Conservation (phyloP, 64 coral and sea anemone species). For the Dendrophyllia cribrosa region DNA sequence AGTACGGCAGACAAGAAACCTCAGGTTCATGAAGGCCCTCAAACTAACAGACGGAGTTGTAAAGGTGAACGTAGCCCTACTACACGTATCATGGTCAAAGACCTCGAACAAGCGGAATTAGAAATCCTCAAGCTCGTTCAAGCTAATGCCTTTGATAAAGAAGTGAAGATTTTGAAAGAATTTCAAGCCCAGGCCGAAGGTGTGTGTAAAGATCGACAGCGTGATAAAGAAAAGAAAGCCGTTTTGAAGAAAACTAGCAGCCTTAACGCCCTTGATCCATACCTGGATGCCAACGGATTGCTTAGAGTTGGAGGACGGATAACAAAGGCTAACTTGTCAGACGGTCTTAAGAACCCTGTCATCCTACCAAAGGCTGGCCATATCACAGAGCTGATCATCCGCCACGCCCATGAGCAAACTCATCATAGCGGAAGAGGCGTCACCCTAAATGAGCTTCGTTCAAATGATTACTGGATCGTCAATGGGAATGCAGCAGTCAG, state of each 20-base stretch:
- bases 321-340: constrained; percentile 22
- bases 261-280: constrained; percentile 66
- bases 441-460: constrained; percentile 46
- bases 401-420: constrained; percentile 43
- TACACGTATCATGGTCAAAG: no score
- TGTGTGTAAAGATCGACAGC: constrained; percentile 1
- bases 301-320: constrained; percentile 61
- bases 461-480: constrained; percentile 61
- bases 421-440: constrained; percentile 51
- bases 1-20: not conserved
- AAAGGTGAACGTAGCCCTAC: not conserved
- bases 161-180: constrained; percentile 32
- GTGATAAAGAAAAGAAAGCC: constrained; percentile 28
- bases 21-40: not conserved
- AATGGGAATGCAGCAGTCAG: constrained; percentile 59
- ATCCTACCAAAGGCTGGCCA: no score
- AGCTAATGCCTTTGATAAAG: constrained; percentile 11
- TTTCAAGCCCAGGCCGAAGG: not conserved
- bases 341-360: not conserved
- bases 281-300: constrained; percentile 24
- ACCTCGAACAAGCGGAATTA: no score
- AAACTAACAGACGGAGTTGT: not conserved
- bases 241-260: constrained; percentile 34
- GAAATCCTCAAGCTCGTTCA: not conserved
- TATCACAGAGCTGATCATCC: not conserved